These are phyloP conservation scores for Colaptes auratus DNA, from an alignment of 2,113 vertebrate genomes.

Conservation along the genomic window DNA sequence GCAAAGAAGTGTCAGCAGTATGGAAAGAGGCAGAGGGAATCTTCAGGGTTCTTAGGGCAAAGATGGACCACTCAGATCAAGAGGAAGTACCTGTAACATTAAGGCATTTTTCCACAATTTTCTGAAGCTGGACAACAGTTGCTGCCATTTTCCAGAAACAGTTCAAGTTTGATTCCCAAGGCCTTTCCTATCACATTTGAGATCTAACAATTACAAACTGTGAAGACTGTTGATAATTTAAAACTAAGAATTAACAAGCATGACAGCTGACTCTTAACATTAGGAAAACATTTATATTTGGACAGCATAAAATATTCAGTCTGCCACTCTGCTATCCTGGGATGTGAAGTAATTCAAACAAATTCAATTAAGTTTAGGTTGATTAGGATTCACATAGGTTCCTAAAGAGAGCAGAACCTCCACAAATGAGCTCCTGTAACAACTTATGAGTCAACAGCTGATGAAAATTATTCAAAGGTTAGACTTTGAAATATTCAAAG, in stretches of 20 bases:
- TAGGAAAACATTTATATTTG: neutral
- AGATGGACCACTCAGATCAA: neutral
- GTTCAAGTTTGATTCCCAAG: neutral
- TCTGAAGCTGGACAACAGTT: neutral
- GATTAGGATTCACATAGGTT: neutral
- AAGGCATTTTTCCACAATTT: neutral
- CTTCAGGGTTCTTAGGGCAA: neutral
- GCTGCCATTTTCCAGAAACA: neutral
- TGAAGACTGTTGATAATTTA: neutral
- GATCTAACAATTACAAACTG: neutral
- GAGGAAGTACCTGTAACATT: neutral
- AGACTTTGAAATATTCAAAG: too few relatives aligned
- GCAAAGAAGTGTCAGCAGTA: neutral
- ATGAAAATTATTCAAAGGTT: neutral
- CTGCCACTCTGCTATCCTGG: neutral
- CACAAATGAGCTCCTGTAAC: neutral
- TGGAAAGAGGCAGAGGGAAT: neutral
- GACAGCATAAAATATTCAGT: neutral
- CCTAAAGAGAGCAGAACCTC: neutral
- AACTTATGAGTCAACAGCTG: neutral
- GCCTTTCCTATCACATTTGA: neutral
- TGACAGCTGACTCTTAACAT: neutral
- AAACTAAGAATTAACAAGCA: neutral
- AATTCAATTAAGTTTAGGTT: neutral
- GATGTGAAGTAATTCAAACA: neutral